Evolutionary conservation across 1,140 invertebrate species (phyloP).

Genomic region (Ephestia elutella): DNA sequence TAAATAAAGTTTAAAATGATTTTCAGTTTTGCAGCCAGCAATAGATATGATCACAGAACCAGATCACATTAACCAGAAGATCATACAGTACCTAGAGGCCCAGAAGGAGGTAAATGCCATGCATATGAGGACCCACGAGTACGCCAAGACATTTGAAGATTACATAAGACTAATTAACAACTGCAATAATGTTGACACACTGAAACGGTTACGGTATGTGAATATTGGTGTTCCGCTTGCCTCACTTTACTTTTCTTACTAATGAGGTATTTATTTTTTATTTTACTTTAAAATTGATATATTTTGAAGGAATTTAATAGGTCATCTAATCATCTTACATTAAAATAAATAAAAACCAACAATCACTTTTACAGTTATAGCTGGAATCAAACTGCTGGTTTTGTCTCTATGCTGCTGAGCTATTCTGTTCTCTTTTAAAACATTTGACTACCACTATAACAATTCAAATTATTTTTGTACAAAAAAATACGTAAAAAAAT

Average conservation of each 20-base stretch:
- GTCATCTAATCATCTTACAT: too few species aligned
- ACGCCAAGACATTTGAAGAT: slow-evolving; percentile 92
- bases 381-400: too few species aligned
- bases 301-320: too few species aligned
- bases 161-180: slow-evolving; percentile 90
- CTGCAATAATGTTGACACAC: slow-evolving; percentile 85
- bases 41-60: slow-evolving; percentile 91
- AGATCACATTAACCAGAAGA: slow-evolving; percentile 92
- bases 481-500: too few species aligned
- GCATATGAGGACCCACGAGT: slow-evolving; percentile 87
- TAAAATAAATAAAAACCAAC: too few species aligned
- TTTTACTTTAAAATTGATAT: background rate
- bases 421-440: too few species aligned
- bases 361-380: too few species aligned
- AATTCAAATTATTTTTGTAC: too few species aligned
- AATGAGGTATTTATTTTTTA: background rate
- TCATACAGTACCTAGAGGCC: slow-evolving; percentile 87
- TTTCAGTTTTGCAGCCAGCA: slow-evolving; percentile 86
- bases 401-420: too few species aligned
- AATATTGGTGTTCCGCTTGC: slow-evolving; percentile 14
- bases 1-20: slow-evolving; percentile 3
- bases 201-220: slow-evolving; percentile 84
- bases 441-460: too few species aligned
- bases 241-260: background rate
- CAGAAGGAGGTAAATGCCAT: slow-evolving; percentile 85